Evolutionary conservation across 1,140 invertebrate species (phyloP).

Genomic region (Drosophila lini): DNA sequence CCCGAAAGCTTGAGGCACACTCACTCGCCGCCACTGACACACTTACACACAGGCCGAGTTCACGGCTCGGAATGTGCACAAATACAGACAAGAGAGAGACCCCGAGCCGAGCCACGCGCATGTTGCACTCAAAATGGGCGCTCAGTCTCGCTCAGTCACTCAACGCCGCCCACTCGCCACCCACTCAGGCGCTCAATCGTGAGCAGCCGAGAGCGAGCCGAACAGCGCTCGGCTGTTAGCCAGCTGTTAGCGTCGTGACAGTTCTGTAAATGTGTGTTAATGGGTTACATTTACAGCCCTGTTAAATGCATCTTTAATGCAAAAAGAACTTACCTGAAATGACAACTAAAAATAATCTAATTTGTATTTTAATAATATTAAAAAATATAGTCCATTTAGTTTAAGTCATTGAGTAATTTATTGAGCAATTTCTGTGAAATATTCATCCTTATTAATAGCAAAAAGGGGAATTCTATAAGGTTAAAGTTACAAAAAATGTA

Average conservation of each 20-base stretch:
- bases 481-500: too few species aligned
- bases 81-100: slow-evolving; percentile 24
- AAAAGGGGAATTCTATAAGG: too few species aligned
- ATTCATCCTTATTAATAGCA: too few species aligned
- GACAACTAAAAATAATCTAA: background rate
- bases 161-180: slow-evolving; percentile 19
- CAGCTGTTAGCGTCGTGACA: slow-evolving; percentile 35
- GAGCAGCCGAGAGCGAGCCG: slow-evolving; percentile 2
- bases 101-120: slow-evolving; percentile 54
- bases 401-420: background rate
- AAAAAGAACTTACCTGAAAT: background rate
- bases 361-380: background rate
- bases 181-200: slow-evolving; percentile 25
- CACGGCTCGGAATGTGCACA: slow-evolving; percentile 28
- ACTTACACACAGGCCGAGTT: slow-evolving; percentile 32
- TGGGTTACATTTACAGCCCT: slow-evolving; percentile 57
- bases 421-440: background rate
- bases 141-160: slow-evolving; percentile 40
- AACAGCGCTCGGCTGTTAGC: slow-evolving; percentile 37
- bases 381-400: too few species aligned
- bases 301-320: slow-evolving; percentile 10
- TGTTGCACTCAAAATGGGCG: slow-evolving; percentile 67
- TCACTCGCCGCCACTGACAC: slow-evolving; percentile 27
- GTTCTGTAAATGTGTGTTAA: slow-evolving; percentile 62
- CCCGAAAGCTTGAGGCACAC: slow-evolving; percentile 47